Conservation (phyloP, 2,797 vertebrate species). For the Pangasius sanitwongsei region DNA sequence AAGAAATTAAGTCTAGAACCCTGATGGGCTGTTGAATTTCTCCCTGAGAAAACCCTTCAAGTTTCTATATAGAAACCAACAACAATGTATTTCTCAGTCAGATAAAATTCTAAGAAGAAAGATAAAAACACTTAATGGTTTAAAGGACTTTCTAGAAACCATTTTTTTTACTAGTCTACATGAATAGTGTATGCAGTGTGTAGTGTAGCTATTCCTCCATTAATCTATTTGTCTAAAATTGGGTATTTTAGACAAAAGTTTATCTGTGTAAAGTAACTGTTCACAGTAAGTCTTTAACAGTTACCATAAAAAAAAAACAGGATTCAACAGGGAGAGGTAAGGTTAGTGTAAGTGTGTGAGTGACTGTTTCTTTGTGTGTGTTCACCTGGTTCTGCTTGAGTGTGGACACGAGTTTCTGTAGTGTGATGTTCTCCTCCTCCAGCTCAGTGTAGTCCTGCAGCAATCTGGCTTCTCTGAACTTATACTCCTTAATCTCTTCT, state of each 20-base stretch:
- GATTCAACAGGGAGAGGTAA: neutral
- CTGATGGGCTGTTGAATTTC: neutral
- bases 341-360: neutral
- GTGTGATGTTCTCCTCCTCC: constrained; percentile 96
- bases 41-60: neutral
- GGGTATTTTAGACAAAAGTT: neutral
- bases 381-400: constrained; percentile 85
- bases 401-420: constrained; percentile 96
- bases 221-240: neutral
- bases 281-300: neutral
- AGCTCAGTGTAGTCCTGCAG: constrained; percentile 98
- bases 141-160: neutral
- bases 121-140: neutral
- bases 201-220: neutral
- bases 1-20: neutral
- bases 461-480: constrained; percentile 91
- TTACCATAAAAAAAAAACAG: neutral
- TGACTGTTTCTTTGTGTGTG: neutral
- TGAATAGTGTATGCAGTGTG: neutral
- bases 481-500: constrained; percentile 95
- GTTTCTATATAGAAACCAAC: neutral
- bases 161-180: neutral
- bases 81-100: neutral
- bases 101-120: neutral
- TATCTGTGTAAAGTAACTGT: neutral